These are phyloP conservation scores for Apocrypta bakeri DNA, from an alignment of 1,140 invertebrate genomes.

Conservation along the genomic window DNA sequence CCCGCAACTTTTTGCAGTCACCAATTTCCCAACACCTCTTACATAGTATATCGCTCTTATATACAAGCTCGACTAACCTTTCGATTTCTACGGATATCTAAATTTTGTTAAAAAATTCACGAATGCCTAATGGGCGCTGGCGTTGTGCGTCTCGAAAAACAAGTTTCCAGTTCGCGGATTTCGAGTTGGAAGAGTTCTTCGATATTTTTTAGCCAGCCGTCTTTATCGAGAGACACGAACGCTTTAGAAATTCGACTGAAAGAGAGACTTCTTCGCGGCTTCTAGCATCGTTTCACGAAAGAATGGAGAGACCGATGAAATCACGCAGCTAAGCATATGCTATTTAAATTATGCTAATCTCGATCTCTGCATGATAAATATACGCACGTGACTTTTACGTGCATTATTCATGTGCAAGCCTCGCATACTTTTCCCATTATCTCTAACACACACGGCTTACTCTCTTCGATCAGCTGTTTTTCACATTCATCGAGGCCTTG, in stretches of 20 bases:
- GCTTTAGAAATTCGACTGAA: not conserved
- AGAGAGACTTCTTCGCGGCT: not conserved
- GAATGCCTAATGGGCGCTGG: too few relatives aligned
- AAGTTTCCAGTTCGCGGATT: not conserved
- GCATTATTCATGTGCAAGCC: not conserved
- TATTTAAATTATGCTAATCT: slow-evolving; percentile 10
- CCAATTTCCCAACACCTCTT: not conserved
- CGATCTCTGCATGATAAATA: not conserved
- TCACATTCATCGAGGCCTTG: not conserved
- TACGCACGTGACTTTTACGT: not conserved
- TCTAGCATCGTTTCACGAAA: not conserved
- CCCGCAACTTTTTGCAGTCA: not conserved
- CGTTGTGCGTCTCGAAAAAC: not conserved
- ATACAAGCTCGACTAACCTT: too few relatives aligned
- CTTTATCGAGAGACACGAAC: not conserved
- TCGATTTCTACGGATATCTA: too few relatives aligned
- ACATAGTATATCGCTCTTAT: not conserved
- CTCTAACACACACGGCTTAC: not conserved
- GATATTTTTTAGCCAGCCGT: not conserved
- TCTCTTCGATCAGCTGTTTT: not conserved
- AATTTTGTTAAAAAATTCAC: too few relatives aligned
- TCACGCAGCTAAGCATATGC: not conserved
- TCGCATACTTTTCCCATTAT: not conserved
- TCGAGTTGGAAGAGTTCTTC: not conserved
- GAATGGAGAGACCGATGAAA: not conserved